Evolutionary conservation across 2,113 vertebrate genomes (phyloP).

Genomic region (Acanthochromis polyacanthus): DNA sequence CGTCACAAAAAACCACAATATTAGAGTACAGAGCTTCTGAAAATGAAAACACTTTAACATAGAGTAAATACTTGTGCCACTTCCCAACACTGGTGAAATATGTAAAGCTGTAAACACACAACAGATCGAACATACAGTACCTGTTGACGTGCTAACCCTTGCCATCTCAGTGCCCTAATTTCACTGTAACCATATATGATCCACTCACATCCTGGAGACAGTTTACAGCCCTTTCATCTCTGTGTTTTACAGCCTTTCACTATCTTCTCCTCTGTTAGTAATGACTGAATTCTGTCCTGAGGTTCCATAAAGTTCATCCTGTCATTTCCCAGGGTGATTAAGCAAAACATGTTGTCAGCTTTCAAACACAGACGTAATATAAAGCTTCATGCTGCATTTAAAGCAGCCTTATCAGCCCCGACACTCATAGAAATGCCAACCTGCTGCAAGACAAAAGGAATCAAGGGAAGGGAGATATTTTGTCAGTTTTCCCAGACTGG

Average conservation of each 20-base stretch:
- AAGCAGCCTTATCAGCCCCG: slow-evolving; percentile 39
- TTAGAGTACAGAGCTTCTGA: neutral
- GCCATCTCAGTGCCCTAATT: neutral
- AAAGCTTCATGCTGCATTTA: slow-evolving; percentile 11
- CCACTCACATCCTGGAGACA: slow-evolving; percentile 26
- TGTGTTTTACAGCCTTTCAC: neutral
- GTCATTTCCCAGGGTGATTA: slow-evolving; percentile 11
- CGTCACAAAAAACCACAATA: neutral
- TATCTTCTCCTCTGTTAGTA: neutral
- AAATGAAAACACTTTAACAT: neutral
- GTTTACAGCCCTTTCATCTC: neutral
- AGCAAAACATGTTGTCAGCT: slow-evolving; percentile 21
- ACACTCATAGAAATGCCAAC: slow-evolving; percentile 31
- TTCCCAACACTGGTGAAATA: neutral
- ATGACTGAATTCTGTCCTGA: slow-evolving; percentile 4
- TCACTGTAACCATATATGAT: neutral
- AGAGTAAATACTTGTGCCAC: neutral
- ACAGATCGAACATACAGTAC: neutral
- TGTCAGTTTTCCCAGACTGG: slow-evolving; percentile 64
- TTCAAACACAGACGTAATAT: slow-evolving; percentile 11
- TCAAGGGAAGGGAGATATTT: slow-evolving; percentile 18
- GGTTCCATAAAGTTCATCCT: slow-evolving; percentile 10
- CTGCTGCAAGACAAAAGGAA: slow-evolving; percentile 20
- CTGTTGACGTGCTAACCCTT: neutral
- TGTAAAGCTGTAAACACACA: neutral